Evolutionary conservation across 2,797 vertebrate genomes (phyloP).

Genomic region (Centropyge bicolor): DNA sequence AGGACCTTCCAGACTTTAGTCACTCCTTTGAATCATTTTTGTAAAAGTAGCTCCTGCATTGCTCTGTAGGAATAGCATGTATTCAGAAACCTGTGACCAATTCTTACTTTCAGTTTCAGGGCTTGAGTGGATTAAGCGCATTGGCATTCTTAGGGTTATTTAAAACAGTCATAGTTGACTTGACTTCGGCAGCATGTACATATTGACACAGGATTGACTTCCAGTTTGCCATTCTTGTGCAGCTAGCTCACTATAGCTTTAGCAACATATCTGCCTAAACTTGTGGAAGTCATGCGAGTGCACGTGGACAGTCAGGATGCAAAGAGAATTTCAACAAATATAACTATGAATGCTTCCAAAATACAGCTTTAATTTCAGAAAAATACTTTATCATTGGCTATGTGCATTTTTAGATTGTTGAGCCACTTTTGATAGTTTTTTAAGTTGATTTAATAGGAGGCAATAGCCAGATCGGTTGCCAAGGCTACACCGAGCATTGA

Average conservation of each 20-base stretch:
- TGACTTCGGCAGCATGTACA: slow-evolving; percentile 65
- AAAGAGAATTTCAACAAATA: too few relatives aligned
- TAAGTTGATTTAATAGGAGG: slow-evolving; percentile 70
- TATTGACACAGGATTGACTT: slow-evolving; percentile 60
- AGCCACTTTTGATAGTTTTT: slow-evolving; percentile 83
- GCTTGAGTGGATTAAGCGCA: slow-evolving; percentile 61
- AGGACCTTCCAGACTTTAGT: background rate
- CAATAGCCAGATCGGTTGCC: slow-evolving; percentile 66
- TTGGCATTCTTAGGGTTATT: slow-evolving; percentile 65
- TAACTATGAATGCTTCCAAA: too few relatives aligned
- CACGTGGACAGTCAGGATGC: too few relatives aligned
- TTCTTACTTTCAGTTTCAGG: slow-evolving; percentile 43
- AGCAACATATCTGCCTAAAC: too few relatives aligned
- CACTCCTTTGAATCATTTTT: background rate
- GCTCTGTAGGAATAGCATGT: slow-evolving; percentile 24
- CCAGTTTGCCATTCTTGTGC: slow-evolving; percentile 20
- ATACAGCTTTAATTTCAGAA: slow-evolving; percentile 18
- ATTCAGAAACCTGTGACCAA: slow-evolving; percentile 49
- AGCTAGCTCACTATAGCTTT: too few relatives aligned
- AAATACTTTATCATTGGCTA: slow-evolving; percentile 22
- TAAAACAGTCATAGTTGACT: slow-evolving; percentile 65
- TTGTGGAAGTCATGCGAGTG: too few relatives aligned
- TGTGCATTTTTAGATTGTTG: slow-evolving; percentile 29
- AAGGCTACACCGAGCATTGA: slow-evolving; percentile 67
- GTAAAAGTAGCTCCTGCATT: background rate